Conservation (phyloP, 1,140 invertebrate species). For the Zaprionus nigranus region DNA sequence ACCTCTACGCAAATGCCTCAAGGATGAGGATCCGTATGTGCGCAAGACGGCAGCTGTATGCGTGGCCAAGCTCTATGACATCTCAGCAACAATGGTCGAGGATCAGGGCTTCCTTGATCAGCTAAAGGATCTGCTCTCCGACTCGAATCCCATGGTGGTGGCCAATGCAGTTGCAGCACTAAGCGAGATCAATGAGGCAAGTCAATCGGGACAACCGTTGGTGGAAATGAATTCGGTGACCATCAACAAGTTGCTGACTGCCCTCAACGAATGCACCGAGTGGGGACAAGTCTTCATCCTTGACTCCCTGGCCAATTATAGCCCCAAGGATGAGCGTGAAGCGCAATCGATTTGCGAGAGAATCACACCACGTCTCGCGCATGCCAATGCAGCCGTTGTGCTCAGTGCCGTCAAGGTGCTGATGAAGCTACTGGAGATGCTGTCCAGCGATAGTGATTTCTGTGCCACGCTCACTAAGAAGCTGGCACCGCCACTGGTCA, state of each 20-base stretch:
- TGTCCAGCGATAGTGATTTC: slow-evolving; percentile 96
- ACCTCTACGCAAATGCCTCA: slow-evolving; percentile 98
- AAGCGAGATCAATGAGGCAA: slow-evolving; percentile 99
- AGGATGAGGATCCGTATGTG: slow-evolving; percentile 99
- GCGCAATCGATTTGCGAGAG: slow-evolving; percentile 99
- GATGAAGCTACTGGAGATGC: slow-evolving; percentile 99
- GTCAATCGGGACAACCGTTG: slow-evolving; percentile 94
- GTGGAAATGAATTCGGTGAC: slow-evolving; percentile 98
- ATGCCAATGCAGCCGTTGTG: slow-evolving; percentile 99
- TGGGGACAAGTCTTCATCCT: slow-evolving; percentile 99
- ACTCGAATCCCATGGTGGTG: slow-evolving; percentile 99
- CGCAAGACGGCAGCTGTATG: slow-evolving; percentile 99
- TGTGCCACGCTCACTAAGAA: slow-evolving; percentile 98
- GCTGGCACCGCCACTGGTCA: slow-evolving; percentile 99
- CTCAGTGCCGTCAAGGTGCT: slow-evolving; percentile 98
- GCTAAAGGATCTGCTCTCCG: slow-evolving; percentile 97
- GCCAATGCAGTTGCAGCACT: slow-evolving; percentile 99
- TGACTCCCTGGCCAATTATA: slow-evolving; percentile 98
- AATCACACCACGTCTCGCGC: slow-evolving; percentile 98
- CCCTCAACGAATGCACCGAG: slow-evolving; percentile 99
- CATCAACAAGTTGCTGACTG: slow-evolving; percentile 99
- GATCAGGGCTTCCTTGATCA: slow-evolving; percentile 98
- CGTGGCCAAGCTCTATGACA: slow-evolving; percentile 99
- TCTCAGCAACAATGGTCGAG: slow-evolving; percentile 95
- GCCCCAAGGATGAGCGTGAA: slow-evolving; percentile 98